Evolutionary conservation across 92 coral and sea anemone genomes (phyloP).

Genomic region (Anthopleura xanthogrammica): DNA sequence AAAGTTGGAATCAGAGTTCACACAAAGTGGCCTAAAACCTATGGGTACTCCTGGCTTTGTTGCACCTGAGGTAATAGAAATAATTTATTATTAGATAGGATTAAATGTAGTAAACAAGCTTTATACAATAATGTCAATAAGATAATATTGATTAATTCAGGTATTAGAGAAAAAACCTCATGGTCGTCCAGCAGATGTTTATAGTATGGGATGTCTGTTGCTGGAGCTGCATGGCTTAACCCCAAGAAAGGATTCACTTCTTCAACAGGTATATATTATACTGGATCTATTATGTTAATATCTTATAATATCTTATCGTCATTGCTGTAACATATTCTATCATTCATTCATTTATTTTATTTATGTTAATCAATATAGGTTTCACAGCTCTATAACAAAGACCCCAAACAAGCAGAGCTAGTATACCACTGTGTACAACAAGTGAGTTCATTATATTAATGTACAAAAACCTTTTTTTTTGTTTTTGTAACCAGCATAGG

Average conservation of each 20-base stretch:
- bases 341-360: too few species aligned
- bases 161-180: constrained; percentile 50
- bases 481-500: background rate
- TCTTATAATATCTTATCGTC: too few species aligned
- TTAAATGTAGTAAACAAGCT: too few species aligned
- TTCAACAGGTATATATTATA: constrained; percentile 25
- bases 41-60: constrained; percentile 75
- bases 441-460: background rate
- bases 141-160: constrained; percentile 18
- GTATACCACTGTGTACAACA: background rate
- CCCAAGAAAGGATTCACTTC: constrained; percentile 34
- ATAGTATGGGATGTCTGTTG: constrained; percentile 56
- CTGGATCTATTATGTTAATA: too few species aligned
- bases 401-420: background rate
- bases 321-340: too few species aligned
- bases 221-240: constrained; percentile 63
- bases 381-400: background rate
- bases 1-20: constrained; percentile 56
- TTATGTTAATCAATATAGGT: background rate
- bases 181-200: constrained; percentile 87
- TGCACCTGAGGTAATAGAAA: constrained; percentile 69
- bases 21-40: constrained; percentile 59
- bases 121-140: too few species aligned
- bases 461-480: too few species aligned
- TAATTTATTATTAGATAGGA: too few species aligned